Percentiles rank a stretch among this genome's conserved stretches.
phyloP scores from a whole-genome alignment of 2,888 invertebrate genomes.

The Dryadula phaetusa region DNA sequence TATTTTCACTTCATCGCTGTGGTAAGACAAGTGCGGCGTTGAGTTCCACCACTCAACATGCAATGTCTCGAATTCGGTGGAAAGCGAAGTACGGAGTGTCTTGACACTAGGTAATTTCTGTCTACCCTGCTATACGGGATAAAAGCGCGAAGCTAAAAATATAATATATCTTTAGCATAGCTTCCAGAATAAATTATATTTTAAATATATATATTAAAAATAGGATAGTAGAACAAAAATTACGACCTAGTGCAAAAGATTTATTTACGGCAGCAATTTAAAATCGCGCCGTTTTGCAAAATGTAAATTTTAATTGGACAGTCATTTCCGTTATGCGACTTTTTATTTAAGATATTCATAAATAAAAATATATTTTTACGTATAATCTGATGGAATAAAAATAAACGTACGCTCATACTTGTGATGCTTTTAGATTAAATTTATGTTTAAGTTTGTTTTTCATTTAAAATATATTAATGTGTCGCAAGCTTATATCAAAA shows the following conservation, averaged over 20 bases:
- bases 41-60: too few species aligned
- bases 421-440: slow-evolving; percentile 5
- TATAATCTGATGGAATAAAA: slow-evolving; percentile 17
- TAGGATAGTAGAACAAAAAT: slow-evolving; percentile 32
- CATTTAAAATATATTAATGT: slow-evolving; percentile 17
- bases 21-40: too few species aligned
- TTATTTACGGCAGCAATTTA: slow-evolving; percentile 33
- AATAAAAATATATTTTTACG: slow-evolving; percentile 29
- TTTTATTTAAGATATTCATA: slow-evolving; percentile 30
- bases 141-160: too few species aligned
- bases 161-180: background rate
- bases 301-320: slow-evolving; percentile 39
- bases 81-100: too few species aligned
- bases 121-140: too few species aligned
- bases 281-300: slow-evolving; percentile 36
- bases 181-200: background rate
- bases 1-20: too few species aligned
- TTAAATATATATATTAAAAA: slow-evolving; percentile 12
- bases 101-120: too few species aligned
- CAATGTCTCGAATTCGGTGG: too few species aligned
- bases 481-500: background rate
- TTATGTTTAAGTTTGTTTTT: slow-evolving; percentile 21
- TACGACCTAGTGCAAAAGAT: slow-evolving; percentile 31
- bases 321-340: slow-evolving; percentile 36
- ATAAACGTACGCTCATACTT: slow-evolving; percentile 7